These are phyloP conservation scores for Chondrilla cf. caribensis DNA, from an alignment of 37 sponge, comb jelly and placozoan species.

Conservation along the genomic window DNA sequence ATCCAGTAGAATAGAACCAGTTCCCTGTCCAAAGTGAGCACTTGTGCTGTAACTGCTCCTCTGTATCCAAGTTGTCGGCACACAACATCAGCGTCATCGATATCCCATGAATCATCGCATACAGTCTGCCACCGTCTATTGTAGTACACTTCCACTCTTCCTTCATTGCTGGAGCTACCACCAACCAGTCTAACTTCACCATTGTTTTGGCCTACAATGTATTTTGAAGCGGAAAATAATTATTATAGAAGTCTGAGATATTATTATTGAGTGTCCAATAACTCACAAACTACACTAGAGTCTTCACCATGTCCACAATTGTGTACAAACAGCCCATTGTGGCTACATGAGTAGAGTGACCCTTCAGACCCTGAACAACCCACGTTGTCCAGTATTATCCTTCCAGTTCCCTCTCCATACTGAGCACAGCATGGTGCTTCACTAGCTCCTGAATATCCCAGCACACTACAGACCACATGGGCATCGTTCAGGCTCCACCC, in stretches of 20 bases:
- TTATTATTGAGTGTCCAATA: no score
- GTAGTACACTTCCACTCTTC: slow-evolving; percentile 33
- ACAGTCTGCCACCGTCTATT: slow-evolving; percentile 27
- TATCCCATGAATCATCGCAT: slow-evolving; percentile 23
- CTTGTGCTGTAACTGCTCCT: background rate
- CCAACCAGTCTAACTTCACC: background rate
- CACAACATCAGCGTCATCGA: slow-evolving; percentile 26
- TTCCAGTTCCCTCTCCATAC: slow-evolving; percentile 16
- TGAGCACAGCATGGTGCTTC: background rate
- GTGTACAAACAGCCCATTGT: background rate
- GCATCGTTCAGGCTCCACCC: slow-evolving; percentile 13
- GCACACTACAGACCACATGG: slow-evolving; percentile 23
- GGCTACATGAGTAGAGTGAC: background rate
- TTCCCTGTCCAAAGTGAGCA: background rate
- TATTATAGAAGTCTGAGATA: no score
- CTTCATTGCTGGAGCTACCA: background rate
- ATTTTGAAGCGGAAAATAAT: background rate
- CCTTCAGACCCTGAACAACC: slow-evolving; percentile 18
- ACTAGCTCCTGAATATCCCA: slow-evolving; percentile 22
- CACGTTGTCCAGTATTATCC: slow-evolving; percentile 20
- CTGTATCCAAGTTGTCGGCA: slow-evolving; percentile 34
- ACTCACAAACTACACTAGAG: slow-evolving; percentile 16
- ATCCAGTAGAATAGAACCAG: background rate
- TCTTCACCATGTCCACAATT: slow-evolving; percentile 26
- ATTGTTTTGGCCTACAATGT: background rate